phyloP scores from a whole-genome alignment of 2,797 vertebrate genomes.

The Sebastiscus tertius region DNA sequence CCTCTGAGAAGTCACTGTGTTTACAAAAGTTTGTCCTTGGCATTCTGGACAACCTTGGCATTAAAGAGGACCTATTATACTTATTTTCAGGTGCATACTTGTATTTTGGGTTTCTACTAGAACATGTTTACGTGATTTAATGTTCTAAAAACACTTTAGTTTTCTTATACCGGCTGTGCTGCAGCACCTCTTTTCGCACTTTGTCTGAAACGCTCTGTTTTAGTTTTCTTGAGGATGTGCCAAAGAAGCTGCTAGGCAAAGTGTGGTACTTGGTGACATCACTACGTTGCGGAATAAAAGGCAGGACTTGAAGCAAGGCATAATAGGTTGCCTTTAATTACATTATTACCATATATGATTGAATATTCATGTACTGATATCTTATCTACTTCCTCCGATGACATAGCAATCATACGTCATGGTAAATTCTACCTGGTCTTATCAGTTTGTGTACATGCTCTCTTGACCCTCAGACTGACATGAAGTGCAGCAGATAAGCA shows the following conservation, averaged over 20 bases:
- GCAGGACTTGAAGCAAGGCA: no score
- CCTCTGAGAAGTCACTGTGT: neutral
- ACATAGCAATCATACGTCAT: constrained; percentile 9
- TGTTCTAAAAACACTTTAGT: no score
- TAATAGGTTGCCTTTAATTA: neutral
- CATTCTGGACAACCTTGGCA: neutral
- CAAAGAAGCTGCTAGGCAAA: no score
- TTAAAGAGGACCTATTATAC: neutral
- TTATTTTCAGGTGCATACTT: no score
- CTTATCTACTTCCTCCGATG: neutral
- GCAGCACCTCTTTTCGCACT: no score
- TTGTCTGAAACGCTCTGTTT: no score
- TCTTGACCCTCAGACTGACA: neutral
- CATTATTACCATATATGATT: neutral
- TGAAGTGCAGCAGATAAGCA: constrained; percentile 15
- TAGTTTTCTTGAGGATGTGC: no score
- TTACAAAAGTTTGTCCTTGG: neutral
- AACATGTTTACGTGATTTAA: no score
- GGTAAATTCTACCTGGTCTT: constrained; percentile 6
- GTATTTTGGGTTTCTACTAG: no score
- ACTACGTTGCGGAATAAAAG: no score
- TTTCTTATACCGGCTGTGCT: no score
- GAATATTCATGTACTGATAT: neutral
- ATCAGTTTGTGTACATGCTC: constrained; percentile 8
- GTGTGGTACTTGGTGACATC: no score